These are phyloP conservation scores for Muscidifurax raptorellus DNA, from an alignment of 1,140 invertebrate species.

Conservation along the genomic window DNA sequence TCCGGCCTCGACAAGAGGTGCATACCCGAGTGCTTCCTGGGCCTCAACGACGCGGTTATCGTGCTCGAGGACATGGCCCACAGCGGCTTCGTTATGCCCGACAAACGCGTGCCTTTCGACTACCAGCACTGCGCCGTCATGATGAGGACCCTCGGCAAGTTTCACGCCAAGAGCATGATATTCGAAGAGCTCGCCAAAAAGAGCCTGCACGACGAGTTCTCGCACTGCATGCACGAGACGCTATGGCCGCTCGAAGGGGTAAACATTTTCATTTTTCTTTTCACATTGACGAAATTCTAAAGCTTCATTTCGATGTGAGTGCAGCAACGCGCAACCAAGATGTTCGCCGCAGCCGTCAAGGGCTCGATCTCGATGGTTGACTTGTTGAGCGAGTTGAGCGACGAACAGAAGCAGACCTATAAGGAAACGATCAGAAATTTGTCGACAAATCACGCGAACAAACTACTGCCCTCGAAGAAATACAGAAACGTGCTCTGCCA, in stretches of 20 bases:
- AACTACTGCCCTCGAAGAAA: conserved; percentile 73
- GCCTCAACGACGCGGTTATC: conserved; percentile 70
- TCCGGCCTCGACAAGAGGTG: conserved; percentile 58
- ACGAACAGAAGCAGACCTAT: conserved; percentile 50
- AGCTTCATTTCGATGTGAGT: not conserved
- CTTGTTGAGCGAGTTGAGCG: conserved; percentile 54
- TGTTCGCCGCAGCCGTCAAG: conserved; percentile 63
- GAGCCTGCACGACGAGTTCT: conserved; percentile 72
- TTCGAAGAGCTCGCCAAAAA: conserved; percentile 74
- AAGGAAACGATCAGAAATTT: conserved; percentile 54
- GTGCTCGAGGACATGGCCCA: conserved; percentile 75
- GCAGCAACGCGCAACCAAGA: conserved; percentile 57
- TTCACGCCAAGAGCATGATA: conserved; percentile 77
- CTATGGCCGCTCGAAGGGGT: conserved; percentile 71
- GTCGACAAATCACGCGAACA: conserved; percentile 53
- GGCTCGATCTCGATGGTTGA: conserved; percentile 64
- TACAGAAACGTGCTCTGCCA: conserved; percentile 78
- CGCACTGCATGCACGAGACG: conserved; percentile 76
- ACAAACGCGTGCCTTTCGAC: conserved; percentile 75
- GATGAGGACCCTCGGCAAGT: conserved; percentile 75
- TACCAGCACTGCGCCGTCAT: conserved; percentile 73
- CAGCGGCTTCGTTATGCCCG: conserved; percentile 74
- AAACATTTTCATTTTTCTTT: not conserved
- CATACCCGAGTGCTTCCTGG: conserved; percentile 74
- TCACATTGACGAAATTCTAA: not conserved